Conservation (phyloP, 2,888 invertebrate genomes). For the Periphyllus acericola region DNA sequence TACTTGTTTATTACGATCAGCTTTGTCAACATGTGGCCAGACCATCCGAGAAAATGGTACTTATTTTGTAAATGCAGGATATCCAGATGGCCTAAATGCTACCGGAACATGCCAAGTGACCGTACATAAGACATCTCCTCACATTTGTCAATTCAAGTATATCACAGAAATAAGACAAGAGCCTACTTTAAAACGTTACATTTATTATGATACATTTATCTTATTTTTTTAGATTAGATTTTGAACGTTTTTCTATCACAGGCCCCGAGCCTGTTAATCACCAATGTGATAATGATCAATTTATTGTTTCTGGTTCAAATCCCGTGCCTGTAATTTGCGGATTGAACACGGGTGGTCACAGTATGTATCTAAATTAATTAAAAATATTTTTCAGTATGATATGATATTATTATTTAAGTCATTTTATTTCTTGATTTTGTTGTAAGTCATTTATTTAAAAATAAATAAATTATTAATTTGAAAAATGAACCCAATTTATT, state of each 20-base stretch:
- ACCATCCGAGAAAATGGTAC: constrained; percentile 83
- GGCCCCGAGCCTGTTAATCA: constrained; percentile 82
- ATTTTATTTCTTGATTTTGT: too few relatives aligned
- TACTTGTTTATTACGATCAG: constrained; percentile 68
- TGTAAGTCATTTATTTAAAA: too few relatives aligned
- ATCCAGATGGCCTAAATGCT: constrained; percentile 80
- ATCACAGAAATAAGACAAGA: not conserved
- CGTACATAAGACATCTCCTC: constrained; percentile 79
- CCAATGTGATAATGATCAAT: constrained; percentile 85
- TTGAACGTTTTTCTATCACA: constrained; percentile 79
- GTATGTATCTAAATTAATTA: constrained; percentile 69
- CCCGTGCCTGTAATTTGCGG: constrained; percentile 86
- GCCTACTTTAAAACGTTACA: not conserved
- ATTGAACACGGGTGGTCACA: constrained; percentile 82
- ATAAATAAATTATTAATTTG: too few relatives aligned
- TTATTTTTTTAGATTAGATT: constrained; percentile 74
- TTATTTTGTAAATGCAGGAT: constrained; percentile 85
- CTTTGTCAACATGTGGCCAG: constrained; percentile 82
- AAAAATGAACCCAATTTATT: too few relatives aligned
- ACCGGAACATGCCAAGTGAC: constrained; percentile 88
- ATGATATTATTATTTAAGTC: not conserved
- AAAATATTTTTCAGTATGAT: not conserved
- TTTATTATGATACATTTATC: not conserved
- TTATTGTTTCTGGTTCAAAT: constrained; percentile 84
- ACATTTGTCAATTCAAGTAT: constrained; percentile 85